Evolutionary conservation across 2,888 invertebrate genomes (phyloP), one percentile per base, ranked within the genome.

Genomic region (Dynastes tityus): DNA sequence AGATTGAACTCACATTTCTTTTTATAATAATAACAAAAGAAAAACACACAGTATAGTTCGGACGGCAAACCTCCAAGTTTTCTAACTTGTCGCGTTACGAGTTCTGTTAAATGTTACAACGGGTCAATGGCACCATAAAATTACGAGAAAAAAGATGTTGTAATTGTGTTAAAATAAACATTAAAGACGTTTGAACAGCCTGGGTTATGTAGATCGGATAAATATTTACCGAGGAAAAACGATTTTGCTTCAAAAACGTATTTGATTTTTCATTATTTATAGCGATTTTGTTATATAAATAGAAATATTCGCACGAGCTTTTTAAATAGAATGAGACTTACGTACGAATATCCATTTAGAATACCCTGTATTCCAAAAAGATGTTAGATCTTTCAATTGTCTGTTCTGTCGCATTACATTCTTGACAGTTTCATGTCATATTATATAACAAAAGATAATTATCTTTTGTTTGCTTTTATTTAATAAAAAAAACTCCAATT

Each of bases 101-200:
- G 73, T 74, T 61, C 73, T 74, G 73, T 61, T 74, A 73, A 73
- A 73, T 73, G 73, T 73, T 73, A 73, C 73, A 73, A 45, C 61
- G 61, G 73, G 73, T 74, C 73, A 74, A 74, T 61, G 73, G 49
- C 73, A 74, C 73, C 73, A 74, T 74, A 74, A 74, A 74, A 74
- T 74, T 74, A 74, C 73, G 73, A 74, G 73, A 74, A 74, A 8
- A 74, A 74, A 74, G 73, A 74, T 74, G 73, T 61, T 74, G 63
- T 63, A 74, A 74, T 74, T 74, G 61, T 63, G 73, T 61, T 74
- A 74, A 74, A 63, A 61, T 61, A 74, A 74, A 74, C 73, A 22
- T 68, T 61, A 61, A 68, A 58, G 61, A 63, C 73, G 73, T 74
- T 74, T 74, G 73, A 61, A 51, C 73, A 40, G 27, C 13, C 8